Percentiles rank a stretch among this genome's conserved stretches.
Evolutionary conservation across 2,888 invertebrate species (phyloP).

Genomic region (Hemithea aestivaria): DNA sequence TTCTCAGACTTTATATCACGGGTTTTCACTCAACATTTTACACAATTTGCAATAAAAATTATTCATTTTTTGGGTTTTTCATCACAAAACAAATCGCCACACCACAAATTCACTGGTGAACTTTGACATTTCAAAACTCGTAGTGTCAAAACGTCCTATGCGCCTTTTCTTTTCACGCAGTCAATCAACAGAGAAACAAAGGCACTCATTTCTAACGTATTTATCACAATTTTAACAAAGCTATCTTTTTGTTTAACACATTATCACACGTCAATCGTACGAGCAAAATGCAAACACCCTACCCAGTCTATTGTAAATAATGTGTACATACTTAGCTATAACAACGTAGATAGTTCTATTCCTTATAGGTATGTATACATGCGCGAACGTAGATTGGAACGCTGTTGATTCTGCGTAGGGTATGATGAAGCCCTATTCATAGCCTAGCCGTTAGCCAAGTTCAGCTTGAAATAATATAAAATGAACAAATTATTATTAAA

Average conservation of each 20-base stretch:
- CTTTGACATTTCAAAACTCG: constrained; percentile 67
- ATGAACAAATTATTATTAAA: no score
- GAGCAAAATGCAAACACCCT: constrained; percentile 3
- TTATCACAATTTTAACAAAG: neutral
- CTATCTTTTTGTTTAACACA: neutral
- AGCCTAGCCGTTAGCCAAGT: constrained; percentile 27
- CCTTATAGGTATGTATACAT: constrained; percentile 22
- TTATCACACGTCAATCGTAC: neutral
- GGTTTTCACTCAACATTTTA: constrained; percentile 11
- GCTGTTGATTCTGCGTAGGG: constrained; percentile 55
- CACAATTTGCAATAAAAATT: constrained; percentile 17
- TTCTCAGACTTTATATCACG: constrained; percentile 10
- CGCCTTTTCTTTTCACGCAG: constrained; percentile 51
- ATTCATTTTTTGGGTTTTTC: constrained; percentile 24
- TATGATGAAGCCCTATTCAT: constrained; percentile 44
- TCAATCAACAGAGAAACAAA: constrained; percentile 10
- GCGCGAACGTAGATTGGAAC: constrained; percentile 58
- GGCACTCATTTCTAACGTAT: constrained; percentile 2
- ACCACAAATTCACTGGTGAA: constrained; percentile 47
- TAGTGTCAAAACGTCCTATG: constrained; percentile 51
- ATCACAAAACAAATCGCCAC: constrained; percentile 33
- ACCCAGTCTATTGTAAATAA: constrained; percentile 33
- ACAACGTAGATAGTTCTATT: constrained; percentile 15
- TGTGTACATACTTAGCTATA: constrained; percentile 20
- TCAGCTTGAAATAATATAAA: no score